These are phyloP conservation scores for Tipula confusa DNA, from an alignment of 2,888 invertebrate genomes.

Conservation along the genomic window DNA sequence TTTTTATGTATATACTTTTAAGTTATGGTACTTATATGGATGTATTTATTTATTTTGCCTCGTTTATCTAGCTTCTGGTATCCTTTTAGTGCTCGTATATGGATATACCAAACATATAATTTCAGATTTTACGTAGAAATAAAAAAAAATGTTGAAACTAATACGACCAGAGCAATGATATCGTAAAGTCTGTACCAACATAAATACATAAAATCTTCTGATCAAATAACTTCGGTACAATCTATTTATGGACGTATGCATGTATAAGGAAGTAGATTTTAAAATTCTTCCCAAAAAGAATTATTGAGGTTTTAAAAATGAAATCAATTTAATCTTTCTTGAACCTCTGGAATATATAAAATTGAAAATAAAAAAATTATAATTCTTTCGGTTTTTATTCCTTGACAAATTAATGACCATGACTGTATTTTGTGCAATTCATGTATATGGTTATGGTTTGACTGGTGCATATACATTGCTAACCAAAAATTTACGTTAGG, in stretches of 20 bases:
- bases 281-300: conserved; percentile 4
- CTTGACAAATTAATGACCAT: background rate
- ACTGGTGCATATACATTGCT: background rate
- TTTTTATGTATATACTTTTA: background rate
- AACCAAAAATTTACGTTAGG: background rate
- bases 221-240: background rate
- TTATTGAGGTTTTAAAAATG: background rate
- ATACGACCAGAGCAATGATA: background rate
- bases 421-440: background rate
- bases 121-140: background rate
- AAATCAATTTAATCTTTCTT: conserved; percentile 20
- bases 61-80: background rate
- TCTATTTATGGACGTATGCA: background rate
- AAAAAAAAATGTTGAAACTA: background rate
- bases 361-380: background rate
- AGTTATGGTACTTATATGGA: background rate
- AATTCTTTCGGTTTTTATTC: background rate
- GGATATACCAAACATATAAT: background rate
- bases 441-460: background rate
- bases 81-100: background rate
- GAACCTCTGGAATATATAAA: background rate
- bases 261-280: background rate
- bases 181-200: background rate
- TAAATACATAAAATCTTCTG: background rate
- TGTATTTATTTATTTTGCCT: background rate